Evolutionary conservation across 2,113 vertebrate species (phyloP).

Genomic region (Furnarius figulus): DNA sequence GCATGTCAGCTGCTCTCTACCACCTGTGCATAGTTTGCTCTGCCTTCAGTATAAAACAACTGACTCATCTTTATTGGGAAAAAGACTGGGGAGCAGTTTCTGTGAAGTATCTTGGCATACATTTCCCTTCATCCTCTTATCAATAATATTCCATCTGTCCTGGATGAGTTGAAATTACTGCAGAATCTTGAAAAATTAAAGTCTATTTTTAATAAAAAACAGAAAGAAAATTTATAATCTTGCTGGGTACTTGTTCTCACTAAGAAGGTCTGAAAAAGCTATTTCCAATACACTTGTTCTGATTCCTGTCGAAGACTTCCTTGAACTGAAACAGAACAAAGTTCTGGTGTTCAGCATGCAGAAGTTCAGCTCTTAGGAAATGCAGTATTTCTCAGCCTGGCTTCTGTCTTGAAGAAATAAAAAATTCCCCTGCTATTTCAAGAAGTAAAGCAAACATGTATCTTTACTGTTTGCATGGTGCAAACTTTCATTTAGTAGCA

Average conservation of each 20-base stretch:
- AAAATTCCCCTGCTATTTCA: neutral
- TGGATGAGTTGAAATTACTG: neutral
- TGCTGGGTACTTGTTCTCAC: neutral
- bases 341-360: neutral
- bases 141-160: neutral
- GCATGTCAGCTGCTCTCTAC: neutral
- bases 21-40: neutral
- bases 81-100: neutral
- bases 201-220: neutral
- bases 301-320: neutral
- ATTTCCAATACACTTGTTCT: neutral
- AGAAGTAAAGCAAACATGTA: conserved; percentile 10
- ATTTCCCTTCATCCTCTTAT: neutral
- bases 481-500: neutral
- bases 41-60: neutral
- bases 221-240: neutral
- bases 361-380: neutral
- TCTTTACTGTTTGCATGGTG: neutral
- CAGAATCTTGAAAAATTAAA: neutral
- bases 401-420: neutral
- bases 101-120: neutral
- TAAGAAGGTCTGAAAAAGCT: neutral
- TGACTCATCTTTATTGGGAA: neutral
- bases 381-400: neutral
- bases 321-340: neutral